A percentile compares a stretch with the other conserved stretches of the same genome.
These are phyloP conservation scores for Eupeodes corollae DNA, from an alignment of 1,140 invertebrate species.

Conservation along the genomic window DNA sequence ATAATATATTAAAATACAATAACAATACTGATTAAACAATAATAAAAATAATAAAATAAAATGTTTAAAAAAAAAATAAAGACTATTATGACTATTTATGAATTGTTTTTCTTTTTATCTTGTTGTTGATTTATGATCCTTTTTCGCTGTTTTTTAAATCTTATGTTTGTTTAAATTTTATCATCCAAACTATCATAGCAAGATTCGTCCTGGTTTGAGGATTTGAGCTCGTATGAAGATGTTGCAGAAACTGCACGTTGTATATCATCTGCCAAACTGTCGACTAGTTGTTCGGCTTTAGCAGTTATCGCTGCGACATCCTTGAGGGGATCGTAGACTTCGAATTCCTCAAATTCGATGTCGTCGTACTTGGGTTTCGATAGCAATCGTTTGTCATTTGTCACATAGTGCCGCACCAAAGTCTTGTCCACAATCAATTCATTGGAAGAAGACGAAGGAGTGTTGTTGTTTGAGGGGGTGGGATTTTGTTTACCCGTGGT, in stretches of 20 bases:
- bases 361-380: constrained; percentile 54
- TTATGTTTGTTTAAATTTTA: constrained; percentile 2
- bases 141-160: too few relatives aligned
- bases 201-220: constrained; percentile 3
- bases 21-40: too few relatives aligned
- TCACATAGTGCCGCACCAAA: constrained; percentile 32
- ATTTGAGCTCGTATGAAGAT: not conserved
- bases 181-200: constrained; percentile 32
- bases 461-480: constrained; percentile 3
- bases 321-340: constrained; percentile 43
- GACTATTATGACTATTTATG: too few relatives aligned
- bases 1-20: too few relatives aligned
- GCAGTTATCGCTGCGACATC: constrained; percentile 1
- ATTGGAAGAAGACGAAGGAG: constrained; percentile 5
- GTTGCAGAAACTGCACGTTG: not conserved
- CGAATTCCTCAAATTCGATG: constrained; percentile 73
- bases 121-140: too few relatives aligned
- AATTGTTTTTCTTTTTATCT: too few relatives aligned
- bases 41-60: too few relatives aligned
- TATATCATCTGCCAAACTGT: not conserved
- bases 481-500: not conserved
- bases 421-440: constrained; percentile 20
- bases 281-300: not conserved
- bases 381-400: constrained; percentile 40
- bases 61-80: too few relatives aligned